Evolutionary conservation across 2,888 invertebrate genomes (phyloP).

Genomic region (Eurytoma adleriae): DNA sequence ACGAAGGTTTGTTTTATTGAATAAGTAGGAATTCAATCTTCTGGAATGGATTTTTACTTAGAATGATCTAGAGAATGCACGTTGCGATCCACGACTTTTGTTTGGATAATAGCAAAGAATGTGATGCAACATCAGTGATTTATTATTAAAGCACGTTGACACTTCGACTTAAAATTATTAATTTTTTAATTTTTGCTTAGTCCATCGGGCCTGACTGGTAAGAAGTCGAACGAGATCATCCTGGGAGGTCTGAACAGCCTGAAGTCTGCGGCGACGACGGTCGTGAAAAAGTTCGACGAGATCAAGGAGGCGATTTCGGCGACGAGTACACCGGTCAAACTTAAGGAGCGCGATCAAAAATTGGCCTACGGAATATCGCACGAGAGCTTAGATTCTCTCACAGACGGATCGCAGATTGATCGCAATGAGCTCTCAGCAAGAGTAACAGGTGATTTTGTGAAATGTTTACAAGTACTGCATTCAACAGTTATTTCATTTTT

Average conservation of each 20-base stretch:
- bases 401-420: slow-evolving; percentile 74
- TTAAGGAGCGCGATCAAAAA: slow-evolving; percentile 75
- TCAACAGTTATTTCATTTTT: too few relatives aligned
- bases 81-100: too few relatives aligned
- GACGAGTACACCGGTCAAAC: slow-evolving; percentile 90
- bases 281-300: slow-evolving; percentile 93
- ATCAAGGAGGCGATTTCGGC: slow-evolving; percentile 94
- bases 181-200: slow-evolving; percentile 76
- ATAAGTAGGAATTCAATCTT: slow-evolving; percentile 18
- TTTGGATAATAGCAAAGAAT: too few relatives aligned
- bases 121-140: too few relatives aligned
- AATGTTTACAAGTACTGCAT: too few relatives aligned
- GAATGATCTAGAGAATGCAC: too few relatives aligned
- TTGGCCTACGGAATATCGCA: slow-evolving; percentile 72
- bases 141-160: background rate
- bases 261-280: slow-evolving; percentile 89
- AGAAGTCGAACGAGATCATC: slow-evolving; percentile 91
- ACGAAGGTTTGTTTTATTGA: too few relatives aligned
- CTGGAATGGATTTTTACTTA: background rate
- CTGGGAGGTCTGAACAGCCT: slow-evolving; percentile 92
- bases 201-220: slow-evolving; percentile 88
- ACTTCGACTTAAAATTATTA: too few relatives aligned
- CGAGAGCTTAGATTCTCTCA: slow-evolving; percentile 73
- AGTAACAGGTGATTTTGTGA: slow-evolving; percentile 66
- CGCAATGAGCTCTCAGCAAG: slow-evolving; percentile 71